Base-by-base conservation (phyloP, 1,140 invertebrate genomes). In the Scaptomyza graminum region DNA sequence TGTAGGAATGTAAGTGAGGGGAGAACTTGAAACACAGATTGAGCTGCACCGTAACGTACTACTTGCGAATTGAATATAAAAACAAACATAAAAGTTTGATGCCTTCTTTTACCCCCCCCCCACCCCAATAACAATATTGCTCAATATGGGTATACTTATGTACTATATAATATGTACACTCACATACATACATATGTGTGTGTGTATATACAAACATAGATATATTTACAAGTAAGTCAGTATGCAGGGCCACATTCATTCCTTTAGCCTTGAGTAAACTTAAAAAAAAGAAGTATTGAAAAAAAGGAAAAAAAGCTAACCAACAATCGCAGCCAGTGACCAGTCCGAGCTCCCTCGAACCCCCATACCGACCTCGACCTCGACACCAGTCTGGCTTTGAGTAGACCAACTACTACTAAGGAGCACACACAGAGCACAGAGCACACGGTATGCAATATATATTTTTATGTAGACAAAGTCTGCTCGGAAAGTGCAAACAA, bases 381-480 rank as follows among this genome's bases (percentile, higher is more conserved):
- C 65, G 59, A 64, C 72, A 65, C 65, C 69, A 76, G 79, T 79
- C 77, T 82, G 74, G 77, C 77, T 80, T 80, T 85, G 82, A 74
- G 59, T 59, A 69, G 76, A 78, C 71, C 77, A 66, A 78, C 50
- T 50, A 12, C 28, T 31, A 67, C 63, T 74, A 70, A 64, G 71
- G 51, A 79, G 74, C 77, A 78, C 82, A 80, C 67, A 39, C 12
- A 39, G 9, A 78, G 72, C 67, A 39, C 12, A 39, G 9, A 78
- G 72, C 44, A 72, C 75, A 87, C 76, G 78, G 72, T 71, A 82
- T 75, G 74, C 74, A 80, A 84, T 85, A 74, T 85, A 85, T 85
- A 88, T 79, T 87, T 82, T 83, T 88, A 88, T 87, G 74, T 88
- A 87, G 83, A 88, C 79, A 88, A 88, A 81, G 83, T 87, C 83